phyloP scores from a whole-genome alignment of 2,797 vertebrate species.

The Gymnocypris eckloni region DNA sequence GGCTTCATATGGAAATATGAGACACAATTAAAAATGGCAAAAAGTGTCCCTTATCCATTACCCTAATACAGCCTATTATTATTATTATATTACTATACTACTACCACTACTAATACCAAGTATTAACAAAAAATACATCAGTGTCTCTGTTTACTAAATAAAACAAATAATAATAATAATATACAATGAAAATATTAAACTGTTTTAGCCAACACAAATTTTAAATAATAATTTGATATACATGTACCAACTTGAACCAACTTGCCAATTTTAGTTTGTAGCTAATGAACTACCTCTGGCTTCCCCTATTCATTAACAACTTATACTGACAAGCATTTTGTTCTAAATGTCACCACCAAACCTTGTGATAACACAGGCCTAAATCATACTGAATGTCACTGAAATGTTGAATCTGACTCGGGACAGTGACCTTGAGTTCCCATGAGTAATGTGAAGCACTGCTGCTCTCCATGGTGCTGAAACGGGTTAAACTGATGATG shows the following conservation, averaged over 20 bases:
- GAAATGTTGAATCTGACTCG: background rate
- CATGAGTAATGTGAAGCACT: background rate
- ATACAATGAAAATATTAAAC: background rate
- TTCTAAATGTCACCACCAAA: background rate
- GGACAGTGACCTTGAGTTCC: background rate
- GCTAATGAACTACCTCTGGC: background rate
- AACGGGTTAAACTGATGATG: background rate
- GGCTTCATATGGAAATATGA: background rate
- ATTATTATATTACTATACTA: too few relatives aligned
- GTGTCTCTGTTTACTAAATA: too few relatives aligned
- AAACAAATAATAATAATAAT: background rate
- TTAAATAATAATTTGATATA: background rate
- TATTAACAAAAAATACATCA: background rate
- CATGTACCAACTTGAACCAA: background rate
- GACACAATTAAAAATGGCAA: background rate
- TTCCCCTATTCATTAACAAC: background rate
- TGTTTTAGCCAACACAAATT: background rate
- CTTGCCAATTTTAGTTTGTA: background rate
- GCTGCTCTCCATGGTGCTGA: constrained; percentile 71
- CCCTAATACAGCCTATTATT: background rate
- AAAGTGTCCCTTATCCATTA: background rate
- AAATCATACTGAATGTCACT: background rate
- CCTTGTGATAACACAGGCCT: background rate
- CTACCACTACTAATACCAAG: background rate
- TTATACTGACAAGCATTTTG: background rate